phyloP scores from a whole-genome alignment of 2,797 vertebrate genomes.

The Tokudaia muenninki region DNA sequence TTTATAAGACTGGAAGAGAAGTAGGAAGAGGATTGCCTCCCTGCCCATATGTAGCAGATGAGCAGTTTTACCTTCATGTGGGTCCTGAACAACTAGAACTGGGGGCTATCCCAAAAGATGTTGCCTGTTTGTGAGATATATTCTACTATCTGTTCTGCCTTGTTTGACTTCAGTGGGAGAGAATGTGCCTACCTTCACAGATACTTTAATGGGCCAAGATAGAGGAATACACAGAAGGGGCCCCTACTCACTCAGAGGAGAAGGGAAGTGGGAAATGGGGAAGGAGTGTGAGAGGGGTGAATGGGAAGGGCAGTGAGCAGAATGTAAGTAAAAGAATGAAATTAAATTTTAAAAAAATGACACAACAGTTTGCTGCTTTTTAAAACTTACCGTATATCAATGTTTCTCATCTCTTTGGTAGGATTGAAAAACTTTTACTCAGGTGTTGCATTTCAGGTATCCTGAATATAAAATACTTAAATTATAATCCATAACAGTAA shows the following conservation, averaged over 20 bases:
- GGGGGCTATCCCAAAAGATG: neutral
- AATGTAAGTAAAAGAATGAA: neutral
- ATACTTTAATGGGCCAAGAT: neutral
- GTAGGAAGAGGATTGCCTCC: neutral
- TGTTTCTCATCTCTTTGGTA: neutral
- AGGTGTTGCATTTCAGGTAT: neutral
- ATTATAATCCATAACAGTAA: neutral
- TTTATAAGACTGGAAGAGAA: neutral
- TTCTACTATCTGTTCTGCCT: neutral
- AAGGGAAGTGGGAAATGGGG: accelerated
- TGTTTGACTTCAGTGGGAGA: neutral
- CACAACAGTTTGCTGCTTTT: neutral
- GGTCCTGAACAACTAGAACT: neutral
- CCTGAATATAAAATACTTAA: neutral
- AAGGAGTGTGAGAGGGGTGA: neutral
- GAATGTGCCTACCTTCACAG: neutral
- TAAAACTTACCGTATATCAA: neutral
- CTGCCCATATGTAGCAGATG: neutral
- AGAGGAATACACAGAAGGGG: neutral
- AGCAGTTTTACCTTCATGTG: neutral
- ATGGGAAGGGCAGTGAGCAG: neutral
- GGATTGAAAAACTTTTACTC: neutral
- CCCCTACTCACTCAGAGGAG: neutral
- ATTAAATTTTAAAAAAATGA: neutral
- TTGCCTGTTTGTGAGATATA: neutral